phyloP scores from a whole-genome alignment of 2,113 vertebrate genomes.

The Perca flavescens region DNA sequence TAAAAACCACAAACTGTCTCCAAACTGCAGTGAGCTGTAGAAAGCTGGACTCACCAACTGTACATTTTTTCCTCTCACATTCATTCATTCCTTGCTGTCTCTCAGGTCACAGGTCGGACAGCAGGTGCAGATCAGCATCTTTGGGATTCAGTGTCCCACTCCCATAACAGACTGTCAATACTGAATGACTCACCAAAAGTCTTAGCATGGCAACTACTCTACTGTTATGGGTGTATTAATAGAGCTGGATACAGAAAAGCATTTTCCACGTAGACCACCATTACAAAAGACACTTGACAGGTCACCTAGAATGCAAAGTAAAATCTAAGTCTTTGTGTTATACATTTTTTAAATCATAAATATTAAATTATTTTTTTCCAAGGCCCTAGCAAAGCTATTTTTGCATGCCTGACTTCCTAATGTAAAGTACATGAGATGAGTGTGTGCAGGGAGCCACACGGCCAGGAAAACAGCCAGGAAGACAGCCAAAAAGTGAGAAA shows the following conservation, averaged over 20 bases:
- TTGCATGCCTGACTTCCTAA: not conserved
- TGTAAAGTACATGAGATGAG: not conserved
- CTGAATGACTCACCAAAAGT: too few relatives aligned
- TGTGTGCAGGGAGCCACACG: not conserved
- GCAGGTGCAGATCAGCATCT: not conserved
- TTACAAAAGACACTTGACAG: not conserved
- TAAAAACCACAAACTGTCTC: conserved; percentile 29
- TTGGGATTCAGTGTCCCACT: not conserved
- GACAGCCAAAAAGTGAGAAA: not conserved
- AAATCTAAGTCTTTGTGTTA: not conserved
- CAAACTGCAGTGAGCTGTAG: not conserved
- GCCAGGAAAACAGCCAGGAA: not conserved
- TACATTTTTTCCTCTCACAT: not conserved
- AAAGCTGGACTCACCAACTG: conserved; percentile 19
- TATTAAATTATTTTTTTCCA: not conserved
- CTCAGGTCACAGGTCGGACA: not conserved
- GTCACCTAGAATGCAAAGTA: not conserved
- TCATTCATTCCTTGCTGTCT: too few relatives aligned
- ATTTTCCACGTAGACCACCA: not conserved
- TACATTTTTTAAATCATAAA: not conserved
- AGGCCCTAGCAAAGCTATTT: not conserved
- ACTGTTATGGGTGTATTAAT: too few relatives aligned
- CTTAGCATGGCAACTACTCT: too few relatives aligned
- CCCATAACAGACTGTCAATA: too few relatives aligned
- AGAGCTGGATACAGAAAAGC: too few relatives aligned